Evolutionary conservation across 1,140 invertebrate genomes (phyloP).

Genomic region (Anadara kagoshimensis): DNA sequence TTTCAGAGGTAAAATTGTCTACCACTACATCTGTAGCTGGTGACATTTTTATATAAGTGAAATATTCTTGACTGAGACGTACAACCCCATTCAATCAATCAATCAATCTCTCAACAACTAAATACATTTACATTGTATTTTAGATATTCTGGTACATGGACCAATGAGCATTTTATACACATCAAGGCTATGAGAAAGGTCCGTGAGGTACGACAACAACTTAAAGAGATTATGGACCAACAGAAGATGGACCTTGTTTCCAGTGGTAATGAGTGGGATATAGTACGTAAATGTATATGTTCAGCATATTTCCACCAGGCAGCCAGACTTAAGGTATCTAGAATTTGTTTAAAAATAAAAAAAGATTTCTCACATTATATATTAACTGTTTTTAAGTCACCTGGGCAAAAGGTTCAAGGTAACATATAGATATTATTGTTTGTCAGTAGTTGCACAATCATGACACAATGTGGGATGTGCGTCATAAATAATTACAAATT

Average conservation of each 20-base stretch:
- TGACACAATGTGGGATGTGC: too few relatives aligned
- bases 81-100: too few relatives aligned
- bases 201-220: slow-evolving; percentile 95
- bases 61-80: too few relatives aligned
- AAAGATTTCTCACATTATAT: background rate
- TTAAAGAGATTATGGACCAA: slow-evolving; percentile 97
- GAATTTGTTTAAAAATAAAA: slow-evolving; percentile 36
- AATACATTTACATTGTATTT: too few relatives aligned
- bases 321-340: slow-evolving; percentile 74
- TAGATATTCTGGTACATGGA: slow-evolving; percentile 95
- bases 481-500: too few relatives aligned
- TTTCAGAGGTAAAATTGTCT: too few relatives aligned
- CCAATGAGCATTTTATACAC: slow-evolving; percentile 98
- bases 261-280: slow-evolving; percentile 98
- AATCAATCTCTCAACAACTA: too few relatives aligned
- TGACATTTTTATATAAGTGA: too few relatives aligned
- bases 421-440: too few relatives aligned
- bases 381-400: background rate
- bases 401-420: background rate
- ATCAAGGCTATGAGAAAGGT: slow-evolving; percentile 99
- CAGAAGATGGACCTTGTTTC: slow-evolving; percentile 94
- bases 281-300: slow-evolving; percentile 98
- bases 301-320: slow-evolving; percentile 99
- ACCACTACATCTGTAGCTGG: too few relatives aligned
- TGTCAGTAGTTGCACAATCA: too few relatives aligned